A percentile compares a stretch with the other conserved stretches of the same genome.
Evolutionary conservation across 2,888 invertebrate species (phyloP).

Genomic region (Macaria notata): DNA sequence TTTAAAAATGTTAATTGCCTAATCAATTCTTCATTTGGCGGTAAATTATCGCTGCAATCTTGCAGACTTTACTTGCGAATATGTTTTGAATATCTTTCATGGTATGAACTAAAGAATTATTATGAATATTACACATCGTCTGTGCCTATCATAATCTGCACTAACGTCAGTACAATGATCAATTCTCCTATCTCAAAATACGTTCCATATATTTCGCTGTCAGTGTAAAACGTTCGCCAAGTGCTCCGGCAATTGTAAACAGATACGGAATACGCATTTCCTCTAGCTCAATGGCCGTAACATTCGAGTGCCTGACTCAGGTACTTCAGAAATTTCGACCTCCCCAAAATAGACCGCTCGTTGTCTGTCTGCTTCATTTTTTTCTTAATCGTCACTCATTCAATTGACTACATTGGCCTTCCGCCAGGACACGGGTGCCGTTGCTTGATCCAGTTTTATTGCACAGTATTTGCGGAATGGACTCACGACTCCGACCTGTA

Average conservation of each 20-base stretch:
- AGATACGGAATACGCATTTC: conserved; percentile 65
- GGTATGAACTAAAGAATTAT: no score
- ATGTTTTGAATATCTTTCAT: no score
- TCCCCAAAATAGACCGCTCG: conserved; percentile 72
- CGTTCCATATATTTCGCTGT: conserved; percentile 30
- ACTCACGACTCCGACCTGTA: conserved; percentile 43
- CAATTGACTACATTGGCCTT: conserved; percentile 72
- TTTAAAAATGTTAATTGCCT: conserved; percentile 19
- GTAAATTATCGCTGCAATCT: background rate
- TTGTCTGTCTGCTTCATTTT: conserved; percentile 69
- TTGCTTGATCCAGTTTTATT: conserved; percentile 60
- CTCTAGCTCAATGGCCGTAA: conserved; percentile 64
- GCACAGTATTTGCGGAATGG: conserved; percentile 52
- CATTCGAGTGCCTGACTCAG: conserved; percentile 74
- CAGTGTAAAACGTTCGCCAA: conserved; percentile 44
- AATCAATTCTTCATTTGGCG: conserved; percentile 13
- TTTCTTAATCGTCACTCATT: conserved; percentile 76
- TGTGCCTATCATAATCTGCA: background rate
- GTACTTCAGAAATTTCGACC: conserved; percentile 68
- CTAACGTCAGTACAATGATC: conserved; percentile 21
- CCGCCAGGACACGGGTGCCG: conserved; percentile 69
- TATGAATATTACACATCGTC: no score
- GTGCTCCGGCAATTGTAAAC: conserved; percentile 51
- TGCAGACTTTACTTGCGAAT: no score
- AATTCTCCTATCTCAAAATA: conserved; percentile 20